These are phyloP conservation scores for Siniperca undulata DNA, from an alignment of 2,797 vertebrate species.

Conservation along the genomic window DNA sequence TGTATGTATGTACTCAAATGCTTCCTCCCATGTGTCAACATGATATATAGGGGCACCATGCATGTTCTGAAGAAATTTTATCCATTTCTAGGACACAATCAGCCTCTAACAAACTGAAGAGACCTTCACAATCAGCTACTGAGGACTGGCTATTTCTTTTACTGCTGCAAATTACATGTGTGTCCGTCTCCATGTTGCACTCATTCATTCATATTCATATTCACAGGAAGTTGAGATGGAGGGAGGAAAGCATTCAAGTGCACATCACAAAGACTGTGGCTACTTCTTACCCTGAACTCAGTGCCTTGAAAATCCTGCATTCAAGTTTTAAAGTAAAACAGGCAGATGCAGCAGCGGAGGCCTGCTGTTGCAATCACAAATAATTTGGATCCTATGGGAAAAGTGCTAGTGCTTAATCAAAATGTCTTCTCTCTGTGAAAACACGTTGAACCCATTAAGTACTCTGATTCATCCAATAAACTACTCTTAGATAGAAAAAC, in stretches of 20 bases:
- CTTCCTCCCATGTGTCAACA: background rate
- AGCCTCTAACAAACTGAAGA: constrained; percentile 15
- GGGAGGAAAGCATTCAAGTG: background rate
- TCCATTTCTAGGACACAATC: constrained; percentile 18
- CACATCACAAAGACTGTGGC: background rate
- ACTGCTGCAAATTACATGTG: constrained; percentile 13
- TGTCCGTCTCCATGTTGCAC: constrained; percentile 1
- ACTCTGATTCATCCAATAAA: constrained; percentile 55
- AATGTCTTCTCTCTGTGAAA: constrained; percentile 29
- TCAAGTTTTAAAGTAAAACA: constrained; percentile 23
- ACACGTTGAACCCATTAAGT: constrained; percentile 54
- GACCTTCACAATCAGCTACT: constrained; percentile 15
- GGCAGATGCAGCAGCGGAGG: constrained; percentile 11
- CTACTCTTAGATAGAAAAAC: constrained; percentile 37
- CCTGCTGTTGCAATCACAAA: constrained; percentile 45
- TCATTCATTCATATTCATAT: too few species aligned
- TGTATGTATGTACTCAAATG: background rate
- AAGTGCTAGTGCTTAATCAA: constrained; percentile 51
- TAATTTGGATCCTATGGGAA: constrained; percentile 26
- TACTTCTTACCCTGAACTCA: constrained; percentile 30
- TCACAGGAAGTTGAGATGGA: constrained; percentile 8
- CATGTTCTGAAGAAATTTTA: background rate
- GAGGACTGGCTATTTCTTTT: background rate
- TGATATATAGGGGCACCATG: background rate
- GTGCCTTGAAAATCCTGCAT: constrained; percentile 25